These are phyloP conservation scores for Linyphia triangularis DNA, from an alignment of 2,888 invertebrate genomes.

Conservation along the genomic window DNA sequence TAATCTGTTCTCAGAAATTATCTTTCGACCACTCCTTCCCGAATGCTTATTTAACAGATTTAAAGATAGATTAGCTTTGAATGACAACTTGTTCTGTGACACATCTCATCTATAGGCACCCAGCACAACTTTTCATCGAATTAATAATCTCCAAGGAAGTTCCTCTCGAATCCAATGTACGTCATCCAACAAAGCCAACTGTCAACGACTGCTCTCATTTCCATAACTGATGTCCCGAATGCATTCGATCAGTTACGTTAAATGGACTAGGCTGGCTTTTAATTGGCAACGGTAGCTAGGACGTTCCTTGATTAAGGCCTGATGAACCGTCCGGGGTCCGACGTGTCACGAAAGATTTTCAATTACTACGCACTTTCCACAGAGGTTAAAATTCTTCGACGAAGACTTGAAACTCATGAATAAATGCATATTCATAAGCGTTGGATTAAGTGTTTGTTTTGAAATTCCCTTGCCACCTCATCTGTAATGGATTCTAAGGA, in stretches of 20 bases:
- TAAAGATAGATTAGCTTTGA: neutral
- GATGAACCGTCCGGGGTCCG: conserved; percentile 47
- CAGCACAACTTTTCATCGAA: neutral
- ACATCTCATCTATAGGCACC: neutral
- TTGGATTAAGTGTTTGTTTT: conserved; percentile 54
- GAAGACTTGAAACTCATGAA: conserved; percentile 64
- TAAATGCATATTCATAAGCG: conserved; percentile 70
- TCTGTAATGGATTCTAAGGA: neutral
- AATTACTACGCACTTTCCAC: conserved; percentile 49
- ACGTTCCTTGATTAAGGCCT: conserved; percentile 44
- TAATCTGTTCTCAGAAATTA: neutral
- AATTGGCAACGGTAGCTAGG: conserved; percentile 45
- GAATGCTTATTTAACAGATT: neutral
- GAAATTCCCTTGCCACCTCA: neutral
- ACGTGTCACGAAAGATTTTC: conserved; percentile 54
- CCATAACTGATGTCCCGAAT: conserved; percentile 53
- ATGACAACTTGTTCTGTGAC: neutral
- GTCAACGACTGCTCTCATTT: conserved; percentile 53
- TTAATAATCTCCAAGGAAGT: conserved; percentile 2
- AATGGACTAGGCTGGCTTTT: conserved; percentile 44
- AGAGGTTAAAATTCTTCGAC: conserved; percentile 58
- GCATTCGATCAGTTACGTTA: conserved; percentile 48
- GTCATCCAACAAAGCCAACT: conserved; percentile 17
- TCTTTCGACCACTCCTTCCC: neutral
- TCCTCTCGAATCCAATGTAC: conserved; percentile 3